Evolutionary conservation across 1,140 invertebrate genomes (phyloP).

Genomic region (Drosophila repletoides): DNA sequence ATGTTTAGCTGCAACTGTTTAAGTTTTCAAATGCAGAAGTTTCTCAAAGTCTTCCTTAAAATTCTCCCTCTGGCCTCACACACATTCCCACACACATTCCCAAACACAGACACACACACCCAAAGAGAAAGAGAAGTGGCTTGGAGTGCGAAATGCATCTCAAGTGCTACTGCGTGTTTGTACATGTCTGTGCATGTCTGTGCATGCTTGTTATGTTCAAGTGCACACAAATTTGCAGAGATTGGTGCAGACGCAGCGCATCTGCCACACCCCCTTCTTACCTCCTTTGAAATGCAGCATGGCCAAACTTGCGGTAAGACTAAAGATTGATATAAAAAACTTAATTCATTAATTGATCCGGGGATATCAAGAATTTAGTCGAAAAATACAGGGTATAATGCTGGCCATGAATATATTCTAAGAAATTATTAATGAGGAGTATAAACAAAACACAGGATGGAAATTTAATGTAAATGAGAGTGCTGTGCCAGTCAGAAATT

Average conservation of each 20-base stretch:
- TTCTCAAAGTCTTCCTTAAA: conserved; percentile 49
- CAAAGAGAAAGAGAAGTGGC: conserved; percentile 8
- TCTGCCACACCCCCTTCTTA: not conserved
- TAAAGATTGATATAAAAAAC: too few relatives aligned
- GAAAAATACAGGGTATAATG: too few relatives aligned
- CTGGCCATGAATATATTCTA: too few relatives aligned
- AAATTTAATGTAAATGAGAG: too few relatives aligned
- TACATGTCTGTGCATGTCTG: conserved; percentile 44
- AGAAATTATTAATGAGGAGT: too few relatives aligned
- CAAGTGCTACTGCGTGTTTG: conserved; percentile 35
- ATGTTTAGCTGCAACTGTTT: conserved; percentile 36
- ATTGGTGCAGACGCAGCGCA: conserved; percentile 27
- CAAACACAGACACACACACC: conserved; percentile 6
- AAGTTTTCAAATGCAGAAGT: conserved; percentile 52
- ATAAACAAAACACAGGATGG: too few relatives aligned
- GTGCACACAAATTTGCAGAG: conserved; percentile 60
- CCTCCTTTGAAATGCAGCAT: too few relatives aligned
- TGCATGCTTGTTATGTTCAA: conserved; percentile 21
- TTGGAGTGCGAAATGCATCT: conserved; percentile 1
- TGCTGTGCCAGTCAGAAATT: too few relatives aligned
- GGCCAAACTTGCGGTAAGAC: too few relatives aligned
- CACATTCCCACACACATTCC: conserved; percentile 7
- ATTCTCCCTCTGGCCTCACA: conserved; percentile 42
- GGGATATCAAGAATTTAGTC: too few relatives aligned
- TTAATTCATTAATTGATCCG: too few relatives aligned